Conservation (phyloP, 2,113 vertebrate genomes). For the Macquaria australasica region DNA sequence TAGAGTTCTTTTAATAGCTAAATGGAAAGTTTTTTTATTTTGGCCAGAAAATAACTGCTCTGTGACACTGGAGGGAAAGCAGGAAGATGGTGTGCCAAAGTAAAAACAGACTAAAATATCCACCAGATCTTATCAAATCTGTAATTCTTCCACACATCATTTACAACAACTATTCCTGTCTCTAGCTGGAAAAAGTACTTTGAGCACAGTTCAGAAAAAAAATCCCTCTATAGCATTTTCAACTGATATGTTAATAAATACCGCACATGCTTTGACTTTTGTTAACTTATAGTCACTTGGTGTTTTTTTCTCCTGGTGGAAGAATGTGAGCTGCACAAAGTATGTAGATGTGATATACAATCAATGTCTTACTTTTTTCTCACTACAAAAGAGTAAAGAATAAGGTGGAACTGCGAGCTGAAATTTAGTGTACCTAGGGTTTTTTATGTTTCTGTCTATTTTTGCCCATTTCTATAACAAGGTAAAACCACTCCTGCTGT, state of each 20-base stretch:
- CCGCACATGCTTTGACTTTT: neutral
- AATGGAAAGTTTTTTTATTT: constrained; percentile 63
- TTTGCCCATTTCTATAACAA: constrained; percentile 32
- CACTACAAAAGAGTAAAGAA: neutral
- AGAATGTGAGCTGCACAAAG: neutral
- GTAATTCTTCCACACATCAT: constrained; percentile 16
- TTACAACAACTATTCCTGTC: constrained; percentile 34
- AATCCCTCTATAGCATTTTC: neutral
- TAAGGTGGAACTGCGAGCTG: neutral
- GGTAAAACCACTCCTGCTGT: constrained; percentile 6
- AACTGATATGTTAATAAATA: neutral
- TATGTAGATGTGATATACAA: neutral
- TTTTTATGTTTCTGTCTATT: constrained; percentile 31
- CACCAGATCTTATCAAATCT: constrained; percentile 41
- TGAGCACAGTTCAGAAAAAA: neutral
- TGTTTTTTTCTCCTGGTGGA: neutral
- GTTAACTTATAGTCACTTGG: neutral
- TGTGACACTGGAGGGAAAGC: constrained; percentile 13
- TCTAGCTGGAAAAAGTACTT: neutral
- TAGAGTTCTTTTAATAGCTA: constrained; percentile 46
- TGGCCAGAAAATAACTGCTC: constrained; percentile 3
- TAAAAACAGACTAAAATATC: constrained; percentile 51
- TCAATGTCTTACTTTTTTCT: neutral
- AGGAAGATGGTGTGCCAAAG: constrained; percentile 17
- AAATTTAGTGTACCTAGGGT: neutral